Conservation (phyloP, 2,797 vertebrate species). For the Antrozous pallidus region DNA sequence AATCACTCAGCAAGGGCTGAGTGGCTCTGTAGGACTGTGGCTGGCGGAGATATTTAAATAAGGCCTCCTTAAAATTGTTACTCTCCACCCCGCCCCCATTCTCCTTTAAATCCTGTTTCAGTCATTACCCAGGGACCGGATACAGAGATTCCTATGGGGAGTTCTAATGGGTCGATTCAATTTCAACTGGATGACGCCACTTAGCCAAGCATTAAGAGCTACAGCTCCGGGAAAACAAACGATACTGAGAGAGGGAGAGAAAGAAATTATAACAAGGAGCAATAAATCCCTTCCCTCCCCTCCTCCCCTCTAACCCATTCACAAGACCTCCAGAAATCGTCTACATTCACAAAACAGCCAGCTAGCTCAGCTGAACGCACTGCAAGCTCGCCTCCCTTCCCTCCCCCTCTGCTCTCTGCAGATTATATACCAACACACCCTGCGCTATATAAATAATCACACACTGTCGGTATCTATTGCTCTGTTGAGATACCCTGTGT, state of each 20-base stretch:
- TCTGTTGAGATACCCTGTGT: conserved; percentile 58
- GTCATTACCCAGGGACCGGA: conserved; percentile 86
- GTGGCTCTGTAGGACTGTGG: conserved; percentile 4
- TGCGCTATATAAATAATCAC: conserved; percentile 62
- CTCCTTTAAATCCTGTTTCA: conserved; percentile 75
- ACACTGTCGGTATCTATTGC: conserved; percentile 55
- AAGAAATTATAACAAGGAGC: conserved; percentile 75
- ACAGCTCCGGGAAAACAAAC: conserved; percentile 80
- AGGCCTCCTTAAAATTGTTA: conserved; percentile 66
- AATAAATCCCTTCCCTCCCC: conserved; percentile 66
- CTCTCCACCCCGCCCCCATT: conserved; percentile 48
- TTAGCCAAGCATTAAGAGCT: conserved; percentile 85
- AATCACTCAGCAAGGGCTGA: conserved; percentile 42
- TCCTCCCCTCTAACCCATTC: conserved; percentile 79
- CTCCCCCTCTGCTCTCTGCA: background rate
- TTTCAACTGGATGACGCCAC: conserved; percentile 92
- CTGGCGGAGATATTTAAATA: conserved; percentile 68
- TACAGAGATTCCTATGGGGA: conserved; percentile 86
- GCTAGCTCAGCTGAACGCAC: conserved; percentile 64
- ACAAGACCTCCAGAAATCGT: conserved; percentile 75
- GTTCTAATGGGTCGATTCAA: conserved; percentile 87
- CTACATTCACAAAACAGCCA: conserved; percentile 78
- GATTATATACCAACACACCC: conserved; percentile 60
- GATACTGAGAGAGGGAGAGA: conserved; percentile 47
- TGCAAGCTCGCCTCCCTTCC: background rate